A percentile compares a stretch with the other conserved stretches of the same genome.
Evolutionary conservation across 2,888 invertebrate species (phyloP).

Genomic region (Scaptomyza cyrtandrae): DNA sequence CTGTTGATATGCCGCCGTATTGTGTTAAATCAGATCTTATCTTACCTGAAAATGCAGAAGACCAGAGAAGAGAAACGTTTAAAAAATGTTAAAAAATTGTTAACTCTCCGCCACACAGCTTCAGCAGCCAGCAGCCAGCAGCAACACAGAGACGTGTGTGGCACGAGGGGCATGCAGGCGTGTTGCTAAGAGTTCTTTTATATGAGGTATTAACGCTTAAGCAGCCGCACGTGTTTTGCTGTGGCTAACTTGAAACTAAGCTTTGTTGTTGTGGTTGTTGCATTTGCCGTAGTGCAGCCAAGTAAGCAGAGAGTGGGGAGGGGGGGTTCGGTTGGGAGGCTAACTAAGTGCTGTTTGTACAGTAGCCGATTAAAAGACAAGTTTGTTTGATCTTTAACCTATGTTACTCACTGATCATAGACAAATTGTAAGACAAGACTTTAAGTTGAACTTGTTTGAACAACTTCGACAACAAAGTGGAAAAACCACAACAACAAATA

Average conservation of each 20-base stretch:
- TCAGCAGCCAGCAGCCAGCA: no score
- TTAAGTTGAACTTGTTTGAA: conserved; percentile 1
- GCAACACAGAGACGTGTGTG: background rate
- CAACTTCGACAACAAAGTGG: background rate
- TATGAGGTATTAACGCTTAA: conserved; percentile 54
- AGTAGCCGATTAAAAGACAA: conserved; percentile 45
- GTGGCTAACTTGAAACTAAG: background rate
- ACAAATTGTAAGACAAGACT: conserved; percentile 11
- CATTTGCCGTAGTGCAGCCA: conserved; percentile 17
- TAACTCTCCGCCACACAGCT: conserved; percentile 35
- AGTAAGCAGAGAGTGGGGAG: background rate
- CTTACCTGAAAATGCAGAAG: conserved; percentile 80
- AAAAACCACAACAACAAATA: background rate
- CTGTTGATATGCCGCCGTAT: conserved; percentile 84
- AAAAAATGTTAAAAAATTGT: conserved; percentile 68
- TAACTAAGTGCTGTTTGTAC: conserved; percentile 24
- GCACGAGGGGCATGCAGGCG: background rate
- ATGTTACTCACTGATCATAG: conserved; percentile 15
- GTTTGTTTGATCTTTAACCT: conserved; percentile 47
- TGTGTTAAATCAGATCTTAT: conserved; percentile 84
- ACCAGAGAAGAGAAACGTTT: conserved; percentile 70
- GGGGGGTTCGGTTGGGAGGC: background rate
- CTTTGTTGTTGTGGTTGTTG: conserved; percentile 19
- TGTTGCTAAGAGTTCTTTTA: conserved; percentile 1
- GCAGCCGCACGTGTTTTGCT: conserved; percentile 64